phyloP scores from a whole-genome alignment of 2,113 vertebrate genomes.

The Clinocottus analis region DNA sequence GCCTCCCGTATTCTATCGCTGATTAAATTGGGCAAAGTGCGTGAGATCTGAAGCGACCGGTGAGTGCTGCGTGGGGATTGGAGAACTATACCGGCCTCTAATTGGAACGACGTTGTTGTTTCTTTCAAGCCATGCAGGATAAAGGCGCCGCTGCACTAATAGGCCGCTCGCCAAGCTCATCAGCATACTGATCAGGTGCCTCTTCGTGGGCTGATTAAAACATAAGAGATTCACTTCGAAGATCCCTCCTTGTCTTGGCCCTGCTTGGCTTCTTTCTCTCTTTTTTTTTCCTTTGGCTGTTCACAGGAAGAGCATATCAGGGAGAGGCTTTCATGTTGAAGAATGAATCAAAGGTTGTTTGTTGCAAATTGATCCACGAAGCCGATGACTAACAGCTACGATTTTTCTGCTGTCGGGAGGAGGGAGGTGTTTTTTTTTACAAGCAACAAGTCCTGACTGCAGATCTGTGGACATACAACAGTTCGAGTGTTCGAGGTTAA shows the following conservation, averaged over 20 bases:
- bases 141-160: slow-evolving; percentile 63
- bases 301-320: slow-evolving; percentile 35
- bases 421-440: neutral
- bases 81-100: slow-evolving; percentile 55
- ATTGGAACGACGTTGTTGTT: slow-evolving; percentile 70
- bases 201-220: slow-evolving; percentile 64
- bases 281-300: slow-evolving; percentile 23
- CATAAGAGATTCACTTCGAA: slow-evolving; percentile 46
- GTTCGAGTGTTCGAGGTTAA: slow-evolving; percentile 48
- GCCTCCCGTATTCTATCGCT: slow-evolving; percentile 39
- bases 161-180: slow-evolving; percentile 58
- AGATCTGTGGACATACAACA: slow-evolving; percentile 58
- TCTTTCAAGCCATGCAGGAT: slow-evolving; percentile 70
- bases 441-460: slow-evolving; percentile 42
- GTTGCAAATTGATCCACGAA: slow-evolving; percentile 45
- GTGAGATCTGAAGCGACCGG: slow-evolving; percentile 52
- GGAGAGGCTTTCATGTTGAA: slow-evolving; percentile 58
- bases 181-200: slow-evolving; percentile 74
- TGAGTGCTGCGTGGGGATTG: slow-evolving; percentile 57
- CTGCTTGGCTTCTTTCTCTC: slow-evolving; percentile 10
- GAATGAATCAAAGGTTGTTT: slow-evolving; percentile 46
- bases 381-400: slow-evolving; percentile 32
- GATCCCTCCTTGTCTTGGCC: slow-evolving; percentile 36
- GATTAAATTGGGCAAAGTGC: slow-evolving; percentile 68
- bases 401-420: slow-evolving; percentile 1